Evolutionary conservation across 2,888 invertebrate genomes (phyloP), one percentile per base, ranked within the genome.

Genomic region (Hanleya hanleyi): DNA sequence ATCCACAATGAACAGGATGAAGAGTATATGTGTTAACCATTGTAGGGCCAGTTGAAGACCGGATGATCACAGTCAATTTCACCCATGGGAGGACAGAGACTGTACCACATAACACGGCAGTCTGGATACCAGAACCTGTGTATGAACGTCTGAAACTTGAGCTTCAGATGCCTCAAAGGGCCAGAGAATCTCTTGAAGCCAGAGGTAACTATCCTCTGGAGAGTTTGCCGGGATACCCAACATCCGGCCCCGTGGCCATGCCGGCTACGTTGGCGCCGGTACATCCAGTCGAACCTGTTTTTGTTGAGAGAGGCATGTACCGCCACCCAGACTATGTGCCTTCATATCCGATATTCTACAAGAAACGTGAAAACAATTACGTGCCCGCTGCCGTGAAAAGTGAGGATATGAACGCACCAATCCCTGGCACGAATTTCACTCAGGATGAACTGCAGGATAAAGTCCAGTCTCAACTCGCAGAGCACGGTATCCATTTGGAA

Each of bases 91-190:
- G 82, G 69, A 86, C 88, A 26, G 84, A 80, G n/a, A 83, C 80
- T 38, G 81, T 89, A 5, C 71, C 81, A 0, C 61, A 66, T 6
- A 81, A 86, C 70, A 77, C 75, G 22, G 88, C 88, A 15, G 79
- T 89, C 26, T 90, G 90, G 90, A 84, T 90, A 6, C 90, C 90
- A 2, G 77, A 78, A 36, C 77, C 82, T 18, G 82, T 90, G 66
- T 89, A 85, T 74, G 88, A 90, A 68, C 78, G 90, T 33, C 78
- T 89, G 3, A 77, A 84, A 1, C 81, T 89, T 69, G 89, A 90
- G 69, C 79, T 90, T 4, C 84, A 87, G 69, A 87, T 90, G 83
- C 89, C 90, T 5, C 73, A 70, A n/a, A 85, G 84, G 47, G 86
- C 88, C 3, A 79, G 90, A 33, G 74, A 81, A 41, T 81, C 84